phyloP scores from a whole-genome alignment of 2,797 vertebrate genomes.

The Okamejei kenojei region DNA sequence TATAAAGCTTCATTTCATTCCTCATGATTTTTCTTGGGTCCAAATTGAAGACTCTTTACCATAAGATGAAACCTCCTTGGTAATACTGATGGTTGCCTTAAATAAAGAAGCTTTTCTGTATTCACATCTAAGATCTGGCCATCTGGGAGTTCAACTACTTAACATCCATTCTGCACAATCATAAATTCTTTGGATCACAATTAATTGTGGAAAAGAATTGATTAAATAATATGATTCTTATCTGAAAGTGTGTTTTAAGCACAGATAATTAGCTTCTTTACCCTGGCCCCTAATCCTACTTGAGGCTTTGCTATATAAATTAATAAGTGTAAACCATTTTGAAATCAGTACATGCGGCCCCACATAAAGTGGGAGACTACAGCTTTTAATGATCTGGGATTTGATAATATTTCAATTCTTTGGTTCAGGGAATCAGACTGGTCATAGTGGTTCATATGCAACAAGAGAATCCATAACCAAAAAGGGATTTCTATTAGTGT shows the following conservation, averaged over 20 bases:
- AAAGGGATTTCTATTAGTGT: slow-evolving; percentile 22
- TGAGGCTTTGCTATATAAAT: background rate
- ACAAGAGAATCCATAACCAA: slow-evolving; percentile 16
- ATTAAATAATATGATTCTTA: slow-evolving; percentile 24
- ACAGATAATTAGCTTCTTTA: slow-evolving; percentile 28
- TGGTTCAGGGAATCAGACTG: slow-evolving; percentile 17
- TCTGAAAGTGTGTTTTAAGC: background rate
- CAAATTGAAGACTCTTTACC: background rate
- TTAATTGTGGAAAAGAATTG: slow-evolving; percentile 21
- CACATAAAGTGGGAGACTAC: background rate
- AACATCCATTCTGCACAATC: background rate
- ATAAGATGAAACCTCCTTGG: slow-evolving; percentile 9
- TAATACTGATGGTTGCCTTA: background rate
- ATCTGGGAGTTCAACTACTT: slow-evolving; percentile 26
- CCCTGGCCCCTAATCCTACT: slow-evolving; percentile 7
- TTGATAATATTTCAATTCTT: slow-evolving; percentile 21
- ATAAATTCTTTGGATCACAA: background rate
- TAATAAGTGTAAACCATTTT: background rate
- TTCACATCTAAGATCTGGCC: slow-evolving; percentile 10
- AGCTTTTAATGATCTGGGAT: background rate
- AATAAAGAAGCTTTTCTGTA: slow-evolving; percentile 17
- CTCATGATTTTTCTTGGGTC: background rate
- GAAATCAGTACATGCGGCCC: background rate
- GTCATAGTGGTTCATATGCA: slow-evolving; percentile 2
- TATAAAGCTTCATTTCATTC: background rate